Evolutionary conservation across 2,888 invertebrate species (phyloP), one percentile per base, ranked within the genome.

Genomic region (Pycnomerus fuliginosus): DNA sequence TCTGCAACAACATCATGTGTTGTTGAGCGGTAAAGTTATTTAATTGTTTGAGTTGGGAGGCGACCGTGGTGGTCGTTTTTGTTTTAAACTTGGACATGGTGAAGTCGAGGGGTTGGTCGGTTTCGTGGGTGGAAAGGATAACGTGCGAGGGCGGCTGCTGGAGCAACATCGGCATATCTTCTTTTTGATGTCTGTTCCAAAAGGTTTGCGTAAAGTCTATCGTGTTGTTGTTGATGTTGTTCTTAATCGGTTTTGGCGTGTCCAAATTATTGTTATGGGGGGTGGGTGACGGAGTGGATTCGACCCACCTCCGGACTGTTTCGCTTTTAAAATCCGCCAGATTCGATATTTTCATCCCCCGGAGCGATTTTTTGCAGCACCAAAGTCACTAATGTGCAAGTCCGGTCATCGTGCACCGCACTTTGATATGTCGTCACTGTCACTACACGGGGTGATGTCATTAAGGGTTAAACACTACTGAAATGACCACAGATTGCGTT

Each of bases 31-130:
- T 53, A 38, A 60, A 60, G 53, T 58, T 44, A 50, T 64, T 65
- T 39, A 70, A 66, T 42, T 71, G 68, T 49, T 71, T 70, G 16
- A 71, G 56, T 45, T 71, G 70, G 23, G 70, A 67, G 44, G 68
- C 67, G 56, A 69, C 67, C 45, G 69, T 60, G 15, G 65, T 53
- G 16, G 64, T 51, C 8, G 62, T 54, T 61, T 71, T 72, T 59
- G 72, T 70, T 52, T 73, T 73, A 52, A 78, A 73, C 48, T 78
- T 78, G 49, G 78, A 78, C 77, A 84, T 84, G 70, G 85, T 85
- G 74, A 85, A 85, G 76, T 85, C 85, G 62, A 85, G 76, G 58
- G 85, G 85, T 73, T 84, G 84, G 69, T 80, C 80, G 43, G 70
- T 43, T 65, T 73, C 58, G 29, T 33, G 34, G 20, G 13, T 22